These are phyloP conservation scores for Sebastiscus tertius DNA, from an alignment of 2,797 vertebrate species.

Conservation along the genomic window DNA sequence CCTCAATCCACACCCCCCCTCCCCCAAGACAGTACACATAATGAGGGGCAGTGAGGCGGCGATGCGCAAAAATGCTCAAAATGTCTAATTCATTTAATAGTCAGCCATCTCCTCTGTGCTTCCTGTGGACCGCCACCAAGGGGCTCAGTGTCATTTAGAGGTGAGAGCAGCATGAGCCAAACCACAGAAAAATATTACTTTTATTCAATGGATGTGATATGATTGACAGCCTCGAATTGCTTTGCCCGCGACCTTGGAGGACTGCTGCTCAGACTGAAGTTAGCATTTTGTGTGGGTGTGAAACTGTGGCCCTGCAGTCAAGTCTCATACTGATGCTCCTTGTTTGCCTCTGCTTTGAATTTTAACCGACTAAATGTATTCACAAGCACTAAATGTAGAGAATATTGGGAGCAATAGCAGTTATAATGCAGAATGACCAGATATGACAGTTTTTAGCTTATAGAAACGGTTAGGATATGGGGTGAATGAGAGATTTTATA, in stretches of 20 bases:
- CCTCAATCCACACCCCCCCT: background rate
- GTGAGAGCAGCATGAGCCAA: slow-evolving; percentile 61
- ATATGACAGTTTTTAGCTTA: background rate
- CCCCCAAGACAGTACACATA: background rate
- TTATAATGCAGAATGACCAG: background rate
- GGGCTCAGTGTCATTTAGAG: slow-evolving; percentile 70
- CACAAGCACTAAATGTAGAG: background rate
- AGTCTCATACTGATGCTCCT: slow-evolving; percentile 7
- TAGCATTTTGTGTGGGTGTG: slow-evolving; percentile 46
- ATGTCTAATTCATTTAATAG: slow-evolving; percentile 49
- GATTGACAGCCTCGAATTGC: slow-evolving; percentile 71
- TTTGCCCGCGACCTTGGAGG: slow-evolving; percentile 62
- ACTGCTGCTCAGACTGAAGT: slow-evolving; percentile 31
- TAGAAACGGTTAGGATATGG: background rate
- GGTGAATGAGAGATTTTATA: background rate
- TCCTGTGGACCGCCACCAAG: slow-evolving; percentile 45
- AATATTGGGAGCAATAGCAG: background rate
- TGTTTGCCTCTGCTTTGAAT: slow-evolving; percentile 8
- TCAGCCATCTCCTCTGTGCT: slow-evolving; percentile 27
- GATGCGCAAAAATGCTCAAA: slow-evolving; percentile 36
- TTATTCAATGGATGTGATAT: slow-evolving; percentile 56
- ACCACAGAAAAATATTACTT: slow-evolving; percentile 65
- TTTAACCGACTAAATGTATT: slow-evolving; percentile 11
- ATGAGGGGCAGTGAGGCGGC: slow-evolving; percentile 32
- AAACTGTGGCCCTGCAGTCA: slow-evolving; percentile 34